Evolutionary conservation across 1,140 invertebrate genomes (phyloP), one percentile per base, ranked within the genome.

Genomic region (Pseudomyrmex cubaensis): DNA sequence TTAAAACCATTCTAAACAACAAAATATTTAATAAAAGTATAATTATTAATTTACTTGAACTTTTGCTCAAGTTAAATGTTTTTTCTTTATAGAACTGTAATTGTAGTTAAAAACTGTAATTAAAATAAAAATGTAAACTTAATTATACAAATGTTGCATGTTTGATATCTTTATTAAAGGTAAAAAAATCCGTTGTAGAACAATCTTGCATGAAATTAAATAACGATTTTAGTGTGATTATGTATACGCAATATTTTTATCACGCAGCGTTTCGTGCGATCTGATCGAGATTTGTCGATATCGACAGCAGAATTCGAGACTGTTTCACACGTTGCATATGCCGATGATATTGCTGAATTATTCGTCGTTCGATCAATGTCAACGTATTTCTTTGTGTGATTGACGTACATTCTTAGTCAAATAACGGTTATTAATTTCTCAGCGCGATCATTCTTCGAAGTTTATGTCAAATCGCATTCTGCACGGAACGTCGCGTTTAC

Each of bases 401-500:
- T 54, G 64, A 78, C 64, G 76, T 78, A 78, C 76, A 44, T 50
- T 15, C 44, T 70, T 78, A 59, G 17, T 2, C 76, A 78, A 78
- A 78, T 78, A 78, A 56, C 54, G 35, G 64, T 78, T 78, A 78
- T 78, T 78, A 78, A 59, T 78, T 69, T 70, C 15, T n/a, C 76
- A 46, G 35, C 15, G 20, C 12, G 52, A 70, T 78, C 54, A 78
- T 70, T 62, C 13, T 7, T 15, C 20, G 12, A 15, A 46, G 35
- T 78, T 48, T 57, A 57, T 52, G 10, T 54, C 50, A 20, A 56
- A 69, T 17, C 8, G 63, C 50, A 12, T 1, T 12, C 13, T 35
- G 50, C 46, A 87, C 82, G 85, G 69, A 87, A 87, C 74, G 76
- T 70, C 56, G 4, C 82, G 8, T 20, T 44, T 50, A 25, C 56